Evolutionary conservation across 2,113 vertebrate species (phyloP).

Genomic region (Misgurnus mizolepis): DNA sequence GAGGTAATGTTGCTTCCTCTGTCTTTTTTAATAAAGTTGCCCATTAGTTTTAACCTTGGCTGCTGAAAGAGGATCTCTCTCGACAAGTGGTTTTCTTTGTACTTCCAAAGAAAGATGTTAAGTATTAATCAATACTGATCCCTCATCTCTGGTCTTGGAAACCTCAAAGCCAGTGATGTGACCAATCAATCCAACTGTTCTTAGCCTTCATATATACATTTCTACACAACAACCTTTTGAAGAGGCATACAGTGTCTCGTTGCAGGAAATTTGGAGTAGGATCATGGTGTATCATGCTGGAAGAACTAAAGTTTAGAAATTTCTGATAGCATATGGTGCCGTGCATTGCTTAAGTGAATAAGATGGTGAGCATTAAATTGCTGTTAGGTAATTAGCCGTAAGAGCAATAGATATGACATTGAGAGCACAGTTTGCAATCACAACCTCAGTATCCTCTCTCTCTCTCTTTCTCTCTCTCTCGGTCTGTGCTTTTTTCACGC

Average conservation of each 20-base stretch:
- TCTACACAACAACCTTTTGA: too few relatives aligned
- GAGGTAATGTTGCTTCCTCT: constrained; percentile 25
- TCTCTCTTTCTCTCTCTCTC: constrained; percentile 16
- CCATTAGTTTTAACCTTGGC: constrained; percentile 40
- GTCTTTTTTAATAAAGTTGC: constrained; percentile 46
- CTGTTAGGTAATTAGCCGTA: constrained; percentile 30
- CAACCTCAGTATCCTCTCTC: constrained; percentile 13
- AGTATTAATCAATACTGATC: constrained; percentile 12
- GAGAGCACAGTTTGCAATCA: constrained; percentile 30
- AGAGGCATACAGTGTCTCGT: too few relatives aligned
- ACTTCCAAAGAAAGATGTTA: constrained; percentile 35
- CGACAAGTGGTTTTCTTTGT: background rate
- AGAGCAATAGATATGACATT: constrained; percentile 40
- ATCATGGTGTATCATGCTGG: background rate
- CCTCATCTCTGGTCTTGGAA: background rate
- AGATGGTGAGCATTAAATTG: background rate
- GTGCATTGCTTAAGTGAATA: background rate
- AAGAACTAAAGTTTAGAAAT: background rate
- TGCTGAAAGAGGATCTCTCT: constrained; percentile 35
- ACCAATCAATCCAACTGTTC: background rate
- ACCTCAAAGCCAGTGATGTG: constrained; percentile 7
- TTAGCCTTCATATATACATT: background rate
- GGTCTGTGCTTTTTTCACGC: constrained; percentile 44
- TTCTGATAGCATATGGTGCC: background rate
- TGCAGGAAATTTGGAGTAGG: too few relatives aligned